Evolutionary conservation across 2,888 invertebrate species (phyloP).

Genomic region (Drosophila paucipuncta): DNA sequence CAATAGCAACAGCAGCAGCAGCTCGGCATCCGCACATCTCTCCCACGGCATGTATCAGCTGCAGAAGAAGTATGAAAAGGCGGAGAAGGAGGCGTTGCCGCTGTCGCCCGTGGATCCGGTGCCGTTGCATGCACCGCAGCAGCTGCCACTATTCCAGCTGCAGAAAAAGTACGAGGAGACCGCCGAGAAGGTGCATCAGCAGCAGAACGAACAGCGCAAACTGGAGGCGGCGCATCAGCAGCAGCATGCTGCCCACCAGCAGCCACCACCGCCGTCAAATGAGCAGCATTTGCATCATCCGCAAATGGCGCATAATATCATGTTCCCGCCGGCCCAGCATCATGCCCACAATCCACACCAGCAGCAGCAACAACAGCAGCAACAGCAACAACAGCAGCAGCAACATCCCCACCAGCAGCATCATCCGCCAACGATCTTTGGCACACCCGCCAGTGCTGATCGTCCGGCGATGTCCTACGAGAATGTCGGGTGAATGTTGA

Average conservation of each 20-base stretch:
- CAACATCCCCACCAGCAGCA: slow-evolving; percentile 65
- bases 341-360: slow-evolving; percentile 83
- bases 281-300: slow-evolving; percentile 84
- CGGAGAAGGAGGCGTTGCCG: slow-evolving; percentile 82
- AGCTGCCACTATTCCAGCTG: slow-evolving; percentile 82
- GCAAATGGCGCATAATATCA: slow-evolving; percentile 84
- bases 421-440: slow-evolving; percentile 82
- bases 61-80: slow-evolving; percentile 83
- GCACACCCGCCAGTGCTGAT: slow-evolving; percentile 77
- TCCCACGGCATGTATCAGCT: slow-evolving; percentile 84
- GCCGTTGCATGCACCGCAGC: slow-evolving; percentile 79
- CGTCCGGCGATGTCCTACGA: slow-evolving; percentile 84
- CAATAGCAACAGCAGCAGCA: slow-evolving; percentile 65
- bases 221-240: slow-evolving; percentile 81
- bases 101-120: slow-evolving; percentile 82
- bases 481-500: slow-evolving; percentile 84
- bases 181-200: slow-evolving; percentile 83
- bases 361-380: slow-evolving; percentile 81
- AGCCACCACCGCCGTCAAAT: slow-evolving; percentile 83
- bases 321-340: slow-evolving; percentile 83
- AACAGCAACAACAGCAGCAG: slow-evolving; percentile 63
- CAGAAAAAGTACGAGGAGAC: slow-evolving; percentile 84
- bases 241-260: slow-evolving; percentile 78
- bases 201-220: slow-evolving; percentile 83
- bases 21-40: slow-evolving; percentile 69